phyloP scores from a whole-genome alignment of 2,797 vertebrate genomes.

The Brachymystax lenok region DNA sequence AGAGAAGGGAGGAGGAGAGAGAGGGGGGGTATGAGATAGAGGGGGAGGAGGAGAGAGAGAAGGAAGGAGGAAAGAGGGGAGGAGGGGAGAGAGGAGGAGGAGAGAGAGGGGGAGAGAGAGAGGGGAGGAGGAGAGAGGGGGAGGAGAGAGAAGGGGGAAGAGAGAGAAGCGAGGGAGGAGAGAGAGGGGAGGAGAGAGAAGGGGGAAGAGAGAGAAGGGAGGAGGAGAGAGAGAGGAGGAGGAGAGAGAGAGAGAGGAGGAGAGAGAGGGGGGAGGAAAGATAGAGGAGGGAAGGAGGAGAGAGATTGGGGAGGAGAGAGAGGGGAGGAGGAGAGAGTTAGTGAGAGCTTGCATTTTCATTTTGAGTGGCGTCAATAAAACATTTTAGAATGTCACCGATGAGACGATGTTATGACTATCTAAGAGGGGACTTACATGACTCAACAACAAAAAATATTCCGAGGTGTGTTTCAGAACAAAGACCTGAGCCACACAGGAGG shows the following conservation, averaged over 20 bases:
- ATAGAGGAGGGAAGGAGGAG: too few species aligned
- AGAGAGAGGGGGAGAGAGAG: rapidly evolving
- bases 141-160: rapidly evolving
- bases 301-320: background rate
- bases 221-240: background rate
- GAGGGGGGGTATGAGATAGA: too few species aligned
- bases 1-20: background rate
- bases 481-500: background rate
- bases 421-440: background rate
- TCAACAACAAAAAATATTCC: background rate
- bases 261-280: background rate
- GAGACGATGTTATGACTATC: background rate
- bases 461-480: background rate
- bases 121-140: too few species aligned
- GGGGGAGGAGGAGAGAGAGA: constrained; percentile 26
- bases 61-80: background rate
- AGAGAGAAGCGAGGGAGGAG: background rate
- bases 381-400: background rate
- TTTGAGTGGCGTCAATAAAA: too few species aligned
- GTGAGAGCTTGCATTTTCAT: background rate
- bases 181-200: background rate
- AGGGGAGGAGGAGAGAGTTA: background rate
- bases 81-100: rapidly evolving
- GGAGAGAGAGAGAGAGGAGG: constrained; percentile 20
- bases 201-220: background rate